Evolutionary conservation across 2,888 invertebrate species (phyloP).

Genomic region (Meloe dianella): DNA sequence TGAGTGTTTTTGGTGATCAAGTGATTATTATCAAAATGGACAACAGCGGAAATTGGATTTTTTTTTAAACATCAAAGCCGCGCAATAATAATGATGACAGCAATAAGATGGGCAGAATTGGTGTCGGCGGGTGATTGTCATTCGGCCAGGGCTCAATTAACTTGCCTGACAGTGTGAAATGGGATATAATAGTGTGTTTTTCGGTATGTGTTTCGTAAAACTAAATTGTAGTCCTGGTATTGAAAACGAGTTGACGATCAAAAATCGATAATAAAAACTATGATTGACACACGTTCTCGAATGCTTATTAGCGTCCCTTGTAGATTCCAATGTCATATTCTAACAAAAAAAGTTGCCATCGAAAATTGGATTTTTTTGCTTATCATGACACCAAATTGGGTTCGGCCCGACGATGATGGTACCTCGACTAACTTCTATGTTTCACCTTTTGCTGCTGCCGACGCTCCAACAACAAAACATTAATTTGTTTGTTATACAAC

Average conservation of each 20-base stretch:
- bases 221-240: slow-evolving; percentile 31
- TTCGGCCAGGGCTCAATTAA: slow-evolving; percentile 31
- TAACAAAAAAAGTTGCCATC: slow-evolving; percentile 37
- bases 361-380: slow-evolving; percentile 41
- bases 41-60: slow-evolving; percentile 19
- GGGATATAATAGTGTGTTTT: slow-evolving; percentile 35
- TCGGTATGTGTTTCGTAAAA: slow-evolving; percentile 33
- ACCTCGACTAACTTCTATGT: slow-evolving; percentile 38
- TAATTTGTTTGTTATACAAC: slow-evolving; percentile 1
- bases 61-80: slow-evolving; percentile 13
- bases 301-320: slow-evolving; percentile 36
- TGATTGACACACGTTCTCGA: slow-evolving; percentile 36
- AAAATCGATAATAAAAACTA: slow-evolving; percentile 33
- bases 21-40: slow-evolving; percentile 10
- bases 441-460: slow-evolving; percentile 34
- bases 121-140: slow-evolving; percentile 30
- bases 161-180: slow-evolving; percentile 34
- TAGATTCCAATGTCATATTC: slow-evolving; percentile 35
- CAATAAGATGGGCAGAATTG: slow-evolving; percentile 22
- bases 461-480: slow-evolving; percentile 25
- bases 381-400: slow-evolving; percentile 39
- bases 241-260: slow-evolving; percentile 35
- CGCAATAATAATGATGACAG: slow-evolving; percentile 24
- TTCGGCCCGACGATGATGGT: slow-evolving; percentile 35
- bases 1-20: slow-evolving; percentile 16